Base-by-base conservation (phyloP, 2,113 vertebrate species). In the Dascyllus trimaculatus region DNA sequence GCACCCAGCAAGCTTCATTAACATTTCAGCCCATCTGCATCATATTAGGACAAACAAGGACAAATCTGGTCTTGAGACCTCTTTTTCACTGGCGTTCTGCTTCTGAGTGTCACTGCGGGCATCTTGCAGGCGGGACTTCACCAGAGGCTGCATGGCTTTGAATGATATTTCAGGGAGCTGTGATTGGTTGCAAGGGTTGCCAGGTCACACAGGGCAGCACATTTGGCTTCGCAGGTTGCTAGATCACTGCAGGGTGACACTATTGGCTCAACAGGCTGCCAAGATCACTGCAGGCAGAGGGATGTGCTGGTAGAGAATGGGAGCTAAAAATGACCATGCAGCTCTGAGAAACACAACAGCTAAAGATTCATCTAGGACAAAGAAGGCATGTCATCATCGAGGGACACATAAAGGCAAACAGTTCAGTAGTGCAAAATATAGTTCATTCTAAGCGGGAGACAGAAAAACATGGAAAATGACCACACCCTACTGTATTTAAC, bases 201-300 rank as follows among this genome's bases (percentile, higher is more conserved):
- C 82, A 75, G 82, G 80, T 86, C 77, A 76, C 74, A 69, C 6
- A 2, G 46, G 51, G 59, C 35, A 59, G 54, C 38, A 57, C 35
- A 58, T 81, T 75, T 85, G 86, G 81, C 65, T 65, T 68, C 21
- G 11, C 58, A 25, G 54, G 70, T 74, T 86, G 64, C 85, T 81
- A 80, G 69, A 87, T 90, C 84, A 60, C 82, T 69, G 82, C 70
- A 54, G 80, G 86, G 69, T 19, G n/a, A n/a, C 69, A 71, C 53
- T 71, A 78, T 89, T 81, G 85, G 85, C 65, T 72, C 53, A 56
- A 75, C 32, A 43, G 68, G 78, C 82, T 88, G 86, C 88, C 88
- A 82, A 82, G 78, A 79, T 88, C 81, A 61, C 85, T 69, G 62
- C 81, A 74, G 81, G 73, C 65, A 40, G 32, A 57, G 51, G 69